Evolutionary conservation across 2,888 invertebrate species (phyloP), one percentile per base, ranked within the genome.

Genomic region (Harpalus rubripes): DNA sequence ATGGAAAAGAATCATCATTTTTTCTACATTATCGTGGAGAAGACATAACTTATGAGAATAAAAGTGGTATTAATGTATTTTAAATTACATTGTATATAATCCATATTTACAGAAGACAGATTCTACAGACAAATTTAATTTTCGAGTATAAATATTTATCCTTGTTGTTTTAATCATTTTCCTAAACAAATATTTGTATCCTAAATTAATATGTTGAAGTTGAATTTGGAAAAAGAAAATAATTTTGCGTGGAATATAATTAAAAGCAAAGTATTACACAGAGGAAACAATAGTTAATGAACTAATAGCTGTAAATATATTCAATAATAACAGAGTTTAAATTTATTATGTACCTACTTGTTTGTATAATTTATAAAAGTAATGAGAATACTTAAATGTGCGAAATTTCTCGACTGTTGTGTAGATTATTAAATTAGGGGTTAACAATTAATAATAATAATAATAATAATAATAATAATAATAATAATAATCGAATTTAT

Each of bases 161-260:
- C 39, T 26, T 68, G 68, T 26, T 26, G 39, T 68, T 68, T 68
- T 68, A 32, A 68, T 68, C n/a, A 68, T 68, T 68, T 68, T 68
- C 68, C 32, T n/a, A 15, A 12, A 39, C 68, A 68, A 68, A 68
- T 68, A 39, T 68, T 39, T 68, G 7, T 39, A n/a, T 3, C 4
- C 68, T 39, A 68, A 68, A 68, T 68, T 68, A 68, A 68, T 68
- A 68, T 68, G 32, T 68, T 68, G 32, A 39, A 68, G 12, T 68
- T 68, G 39, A 68, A 68, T 68, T 41, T 68, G 32, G 32, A 68
- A n/a, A 39, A 68, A 68, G 68, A 68, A 68, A 39, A 68, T 8
- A 10, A 63, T 26, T 12, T 63, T 63, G 8, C 10, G 10, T 22
- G 22, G n/a, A 68, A 39, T 39, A 68, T 68, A 68, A 68, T 68